phyloP scores from a whole-genome alignment of 2,797 vertebrate genomes.

The Myiotriccus ornatus region DNA sequence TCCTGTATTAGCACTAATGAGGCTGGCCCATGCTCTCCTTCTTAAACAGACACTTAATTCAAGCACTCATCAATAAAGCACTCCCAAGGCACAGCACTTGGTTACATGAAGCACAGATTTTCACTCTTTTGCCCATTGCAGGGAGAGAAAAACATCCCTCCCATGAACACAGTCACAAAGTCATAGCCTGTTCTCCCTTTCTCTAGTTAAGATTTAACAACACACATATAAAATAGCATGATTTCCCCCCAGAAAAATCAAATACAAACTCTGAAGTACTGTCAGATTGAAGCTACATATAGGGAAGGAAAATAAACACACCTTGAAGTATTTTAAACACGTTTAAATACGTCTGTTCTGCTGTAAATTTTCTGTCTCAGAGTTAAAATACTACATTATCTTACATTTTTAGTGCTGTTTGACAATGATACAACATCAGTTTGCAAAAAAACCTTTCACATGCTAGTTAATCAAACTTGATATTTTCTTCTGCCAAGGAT shows the following conservation, averaged over 20 bases:
- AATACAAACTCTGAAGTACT: neutral
- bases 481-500: neutral
- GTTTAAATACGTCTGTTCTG: neutral
- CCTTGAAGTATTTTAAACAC: neutral
- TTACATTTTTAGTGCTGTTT: neutral
- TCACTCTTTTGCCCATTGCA: neutral
- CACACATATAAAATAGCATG: neutral
- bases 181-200: neutral
- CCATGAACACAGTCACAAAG: neutral
- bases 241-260: neutral
- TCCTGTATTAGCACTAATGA: slow-evolving; percentile 44
- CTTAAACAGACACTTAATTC: slow-evolving; percentile 30
- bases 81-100: neutral
- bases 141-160: neutral
- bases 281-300: accelerated
- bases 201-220: neutral
- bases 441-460: neutral
- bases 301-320: neutral
- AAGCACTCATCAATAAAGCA: slow-evolving; percentile 21
- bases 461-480: neutral
- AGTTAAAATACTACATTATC: too few species aligned
- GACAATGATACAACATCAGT: neutral
- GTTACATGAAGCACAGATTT: neutral
- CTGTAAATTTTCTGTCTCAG: neutral
- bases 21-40: neutral